Evolutionary conservation across 2,797 vertebrate genomes (phyloP), one percentile per base, ranked within the genome.

Genomic region (Lepus townsendii): DNA sequence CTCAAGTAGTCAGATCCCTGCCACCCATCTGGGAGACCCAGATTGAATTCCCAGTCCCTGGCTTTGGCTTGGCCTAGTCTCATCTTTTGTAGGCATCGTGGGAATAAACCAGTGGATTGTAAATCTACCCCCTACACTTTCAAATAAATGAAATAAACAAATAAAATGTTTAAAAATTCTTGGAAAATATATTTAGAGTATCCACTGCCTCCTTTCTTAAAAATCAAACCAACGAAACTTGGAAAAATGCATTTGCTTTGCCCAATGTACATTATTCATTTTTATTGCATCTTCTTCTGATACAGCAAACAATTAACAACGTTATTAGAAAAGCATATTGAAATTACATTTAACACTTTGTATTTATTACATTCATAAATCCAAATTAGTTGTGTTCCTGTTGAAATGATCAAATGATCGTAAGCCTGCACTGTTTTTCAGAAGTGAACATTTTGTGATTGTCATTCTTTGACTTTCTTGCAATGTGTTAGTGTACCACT

Each of bases 371-470:
- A 63, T 89, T 78, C 85, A 20, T 88, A 85, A 91, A 76, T 84
- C 60, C 50, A 84, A 50, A 12, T 73, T 86, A 71, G 10, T 35
- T 54, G 20, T 63, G 11, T 88, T 88, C 89, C 42, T 71, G 22
- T 47, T 95, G 62, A 88, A 89, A 73, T 83, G 66, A 77, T 69
- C 75, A 85, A 87, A 76, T 79, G 78, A 82, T 52, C 3, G 65
- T 68, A 65, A 42, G 5, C 30, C 12, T 54, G 82, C 0, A 27
- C 50, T 80, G 42, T 92, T 71, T 77, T 47, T 65, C 82, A 90
- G 77, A 88, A 85, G 1, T 32, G 19, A 96, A 22, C 19, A 95
- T 83, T 89, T 93, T 84, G 60, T 90, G 30, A 72, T 72, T 95
- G 3, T 65, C 7, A 7, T 93, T 91, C 47, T 80, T 82, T 91